Base-by-base conservation (phyloP, 2,888 invertebrate genomes). In the Diploptera punctata region DNA sequence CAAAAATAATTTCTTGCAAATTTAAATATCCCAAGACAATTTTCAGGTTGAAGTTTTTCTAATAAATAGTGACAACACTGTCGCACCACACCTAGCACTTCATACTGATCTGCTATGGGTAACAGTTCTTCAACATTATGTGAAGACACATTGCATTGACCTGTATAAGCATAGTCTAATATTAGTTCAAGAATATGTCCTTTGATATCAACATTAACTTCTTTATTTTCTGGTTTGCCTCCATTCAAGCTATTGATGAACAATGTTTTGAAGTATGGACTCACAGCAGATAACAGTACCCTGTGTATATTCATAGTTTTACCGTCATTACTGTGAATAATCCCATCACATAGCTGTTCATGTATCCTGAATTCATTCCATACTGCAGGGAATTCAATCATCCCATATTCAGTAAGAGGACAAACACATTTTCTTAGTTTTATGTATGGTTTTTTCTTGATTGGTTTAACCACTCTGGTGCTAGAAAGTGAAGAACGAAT, bases 91-190 rank as follows among this genome's bases (percentile, higher is more conserved):
- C 90, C 91, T 16, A 90, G 84, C 7, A 93, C 88, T 79, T 91
- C 90, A 78, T 92, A 90, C 77, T 90, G 88, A 80, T 93, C 92
- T 2, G 93, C 91, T 74, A 88, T 87, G 0, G 89, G 88, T 65
- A 93, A 81, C 47, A 93, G 84, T 75, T 86, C 85, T 81, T 92
- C 90, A 4, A 93, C 91, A 80, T 91, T 93, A 31, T 88, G 87
- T 47, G 86, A 84, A 3, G 86, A 88, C 47, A 93, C 87, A 70
- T 82, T 80, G 79, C 91, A 92, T 19, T 85, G 83, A 49, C 91
- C 91, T 3, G 91, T 91, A 79, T 94, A 93, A 0, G 91, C 91
- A 80, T 89, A 93, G 79, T 93, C 91, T 70, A 94, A 86, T 73
- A 94, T 88, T 49, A 87, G 83, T 70, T 84, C 84, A 84, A 94